A percentile compares a stretch with the other conserved stretches of the same genome.
These are phyloP conservation scores for Gopherus flavomarginatus DNA, from an alignment of 2,113 vertebrate species.

Conservation along the genomic window DNA sequence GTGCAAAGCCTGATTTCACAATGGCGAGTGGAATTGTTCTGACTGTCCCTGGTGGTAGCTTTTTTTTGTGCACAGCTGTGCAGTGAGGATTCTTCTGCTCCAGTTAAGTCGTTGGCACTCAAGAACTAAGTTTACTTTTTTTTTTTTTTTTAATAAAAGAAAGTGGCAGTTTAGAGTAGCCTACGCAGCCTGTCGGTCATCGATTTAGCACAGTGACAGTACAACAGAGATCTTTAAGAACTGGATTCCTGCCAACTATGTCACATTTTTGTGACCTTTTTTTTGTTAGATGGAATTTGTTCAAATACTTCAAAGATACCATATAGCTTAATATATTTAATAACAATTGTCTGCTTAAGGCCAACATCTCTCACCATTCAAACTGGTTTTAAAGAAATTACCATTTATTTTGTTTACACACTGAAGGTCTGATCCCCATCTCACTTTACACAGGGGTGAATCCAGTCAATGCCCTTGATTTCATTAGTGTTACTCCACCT, in stretches of 20 bases:
- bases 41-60: not conserved
- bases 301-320: not conserved
- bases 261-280: not conserved
- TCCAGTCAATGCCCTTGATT: not conserved
- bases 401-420: not conserved
- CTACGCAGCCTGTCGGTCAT: not conserved
- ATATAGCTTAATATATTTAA: not conserved
- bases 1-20: not conserved
- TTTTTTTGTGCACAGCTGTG: not conserved
- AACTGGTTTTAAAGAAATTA: not conserved
- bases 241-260: not conserved
- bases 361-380: fast-evolving
- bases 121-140: not conserved
- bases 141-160: not conserved
- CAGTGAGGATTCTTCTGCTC: not conserved
- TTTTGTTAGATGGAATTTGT: not conserved
- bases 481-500: not conserved
- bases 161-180: not conserved
- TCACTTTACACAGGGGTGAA: not conserved
- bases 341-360: not conserved
- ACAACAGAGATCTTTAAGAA: not conserved
- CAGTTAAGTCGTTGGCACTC: fast-evolving
- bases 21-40: not conserved
- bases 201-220: not conserved
- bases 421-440: not conserved